Conservation (phyloP, 92 coral and sea anemone species). For the Chrysogorgia sp. region DNA sequence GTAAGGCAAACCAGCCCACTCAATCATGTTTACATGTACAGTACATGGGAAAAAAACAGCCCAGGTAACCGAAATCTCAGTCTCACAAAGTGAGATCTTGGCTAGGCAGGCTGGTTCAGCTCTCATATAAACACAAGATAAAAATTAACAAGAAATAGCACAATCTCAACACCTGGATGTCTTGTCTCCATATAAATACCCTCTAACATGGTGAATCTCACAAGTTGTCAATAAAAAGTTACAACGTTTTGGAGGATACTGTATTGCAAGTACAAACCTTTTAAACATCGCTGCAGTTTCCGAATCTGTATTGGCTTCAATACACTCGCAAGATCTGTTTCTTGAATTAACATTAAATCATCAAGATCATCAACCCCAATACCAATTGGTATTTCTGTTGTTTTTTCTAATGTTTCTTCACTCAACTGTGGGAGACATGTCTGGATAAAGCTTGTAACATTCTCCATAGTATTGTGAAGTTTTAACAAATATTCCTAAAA, state of each 20-base stretch:
- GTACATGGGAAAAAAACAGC: no score
- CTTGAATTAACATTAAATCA: constrained; percentile 9
- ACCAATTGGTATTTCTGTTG: not conserved
- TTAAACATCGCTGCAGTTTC: not conserved
- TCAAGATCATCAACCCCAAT: constrained; percentile 20
- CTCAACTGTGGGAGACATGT: not conserved
- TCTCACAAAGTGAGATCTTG: no score
- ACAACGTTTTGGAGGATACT: no score
- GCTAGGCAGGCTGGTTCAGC: no score
- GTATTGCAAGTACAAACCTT: not conserved
- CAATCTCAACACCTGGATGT: no score
- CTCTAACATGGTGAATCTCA: not conserved
- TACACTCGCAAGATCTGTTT: constrained; percentile 20
- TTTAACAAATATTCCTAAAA: not conserved
- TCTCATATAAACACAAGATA: no score
- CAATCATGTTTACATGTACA: no score
- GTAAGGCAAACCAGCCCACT: no score
- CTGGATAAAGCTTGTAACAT: not conserved
- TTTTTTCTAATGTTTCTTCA: not conserved
- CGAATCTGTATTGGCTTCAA: constrained; percentile 29
- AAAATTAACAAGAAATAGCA: no score
- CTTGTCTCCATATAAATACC: no score
- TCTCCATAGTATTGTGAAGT: constrained; percentile 2
- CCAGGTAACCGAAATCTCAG: no score
- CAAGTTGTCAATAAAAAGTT: not conserved